Base-by-base conservation (phyloP, 2,113 vertebrate species). In the Macquaria australasica region DNA sequence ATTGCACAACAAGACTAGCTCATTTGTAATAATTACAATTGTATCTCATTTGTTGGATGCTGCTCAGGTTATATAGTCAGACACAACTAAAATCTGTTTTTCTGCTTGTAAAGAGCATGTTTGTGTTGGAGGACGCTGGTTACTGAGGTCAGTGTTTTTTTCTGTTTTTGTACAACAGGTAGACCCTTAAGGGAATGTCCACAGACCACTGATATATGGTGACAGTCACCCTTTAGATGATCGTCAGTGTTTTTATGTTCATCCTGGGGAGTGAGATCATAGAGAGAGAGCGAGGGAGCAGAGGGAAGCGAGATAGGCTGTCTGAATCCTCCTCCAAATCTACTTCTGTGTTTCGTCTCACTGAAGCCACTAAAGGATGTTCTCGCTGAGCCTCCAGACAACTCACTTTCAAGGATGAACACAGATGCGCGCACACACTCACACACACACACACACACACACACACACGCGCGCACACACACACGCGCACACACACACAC, bases 201-300 rank as follows among this genome's bases (percentile, higher is more conserved):
- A 70, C 68, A 76, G n/a, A 41, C 28, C 56, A 66, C 77, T 90
- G 81, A 89, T 91, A 63, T 18, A 59, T 68, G 25, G 45, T 80
- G 82, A 89, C 88, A 84, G 59, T 79, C 82, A 53, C 68, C 78
- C 82, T 83, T 81, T 74, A 75, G 70, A 85, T 85, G 81, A 86
- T 85, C 50, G 67, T 86, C 58, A 69, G 25, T 51, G 34, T 60
- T 66, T 50, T 60, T 45, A 20, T 66, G 56, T 41, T 84, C 56
- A 77, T 63, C 53, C 59, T 20, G 51, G 66, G 58, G 66, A 79
- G 34, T 41, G 37, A 68, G 70, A 75, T 85, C 31, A 82, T 31
- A 69, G 48, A 1, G 0, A 60, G 34, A 51, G n/a, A 45, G 48
- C 0, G 43, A 68, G 28, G 25, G 31, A 66, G 39, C 21, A 45